These are phyloP conservation scores for Heteropelma amictum DNA, from an alignment of 2,888 invertebrate genomes.

Conservation along the genomic window DNA sequence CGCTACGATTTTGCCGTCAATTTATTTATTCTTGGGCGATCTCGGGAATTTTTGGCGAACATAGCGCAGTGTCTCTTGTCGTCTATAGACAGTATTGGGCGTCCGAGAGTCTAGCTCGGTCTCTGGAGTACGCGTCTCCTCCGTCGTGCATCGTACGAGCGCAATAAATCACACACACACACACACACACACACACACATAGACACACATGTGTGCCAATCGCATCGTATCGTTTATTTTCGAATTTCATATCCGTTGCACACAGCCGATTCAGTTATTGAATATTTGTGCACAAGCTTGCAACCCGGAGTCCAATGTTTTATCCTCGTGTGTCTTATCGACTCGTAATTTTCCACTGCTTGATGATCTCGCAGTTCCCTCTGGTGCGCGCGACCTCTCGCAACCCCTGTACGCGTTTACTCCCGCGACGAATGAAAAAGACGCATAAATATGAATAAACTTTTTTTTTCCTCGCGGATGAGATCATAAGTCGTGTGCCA, in stretches of 20 bases:
- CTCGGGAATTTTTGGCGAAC: no score
- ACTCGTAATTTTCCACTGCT: slow-evolving; percentile 60
- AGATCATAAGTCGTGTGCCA: slow-evolving; percentile 33
- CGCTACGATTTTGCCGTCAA: no score
- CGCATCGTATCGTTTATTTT: slow-evolving; percentile 38
- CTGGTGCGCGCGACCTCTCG: slow-evolving; percentile 40
- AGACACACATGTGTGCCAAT: neutral
- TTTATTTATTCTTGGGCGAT: no score
- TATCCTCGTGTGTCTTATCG: slow-evolving; percentile 55
- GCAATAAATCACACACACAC: neutral
- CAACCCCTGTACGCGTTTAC: slow-evolving; percentile 28
- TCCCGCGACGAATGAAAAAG: slow-evolving; percentile 6
- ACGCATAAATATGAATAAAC: neutral
- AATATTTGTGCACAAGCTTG: slow-evolving; percentile 39
- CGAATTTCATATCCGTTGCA: slow-evolving; percentile 19
- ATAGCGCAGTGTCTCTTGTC: neutral
- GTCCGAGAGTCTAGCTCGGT: slow-evolving; percentile 44
- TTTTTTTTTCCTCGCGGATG: slow-evolving; percentile 5
- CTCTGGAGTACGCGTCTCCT: slow-evolving; percentile 19
- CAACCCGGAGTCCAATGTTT: slow-evolving; percentile 37
- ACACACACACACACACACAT: neutral
- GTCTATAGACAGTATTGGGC: slow-evolving; percentile 14
- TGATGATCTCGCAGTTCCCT: slow-evolving; percentile 9
- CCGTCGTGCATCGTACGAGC: neutral
- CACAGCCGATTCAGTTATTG: slow-evolving; percentile 51